A percentile compares a stretch with the other conserved stretches of the same genome.
Evolutionary conservation across 92 coral and sea anemone genomes (phyloP).

Genomic region (Blastomussa wellsi): DNA sequence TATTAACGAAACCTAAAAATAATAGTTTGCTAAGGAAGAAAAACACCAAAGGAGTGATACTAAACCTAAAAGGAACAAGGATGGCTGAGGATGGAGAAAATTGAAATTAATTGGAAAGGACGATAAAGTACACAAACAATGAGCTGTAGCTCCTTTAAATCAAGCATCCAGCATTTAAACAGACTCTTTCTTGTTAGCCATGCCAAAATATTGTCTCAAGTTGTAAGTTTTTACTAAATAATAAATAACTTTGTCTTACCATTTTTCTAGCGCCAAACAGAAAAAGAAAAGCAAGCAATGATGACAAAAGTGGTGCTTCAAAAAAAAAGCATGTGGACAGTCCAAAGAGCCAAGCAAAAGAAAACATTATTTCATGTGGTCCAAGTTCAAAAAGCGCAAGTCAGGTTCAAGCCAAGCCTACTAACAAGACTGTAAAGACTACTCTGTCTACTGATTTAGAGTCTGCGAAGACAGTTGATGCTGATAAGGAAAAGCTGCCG

Average conservation of each 20-base stretch:
- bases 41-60: no score
- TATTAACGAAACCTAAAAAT: no score
- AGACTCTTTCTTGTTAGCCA: no score
- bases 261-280: constrained; percentile 34
- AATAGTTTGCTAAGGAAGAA: no score
- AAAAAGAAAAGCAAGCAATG: constrained; percentile 31
- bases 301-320: constrained; percentile 9
- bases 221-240: background rate
- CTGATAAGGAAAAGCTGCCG: background rate
- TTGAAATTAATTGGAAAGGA: no score
- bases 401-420: constrained; percentile 11
- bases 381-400: constrained; percentile 9
- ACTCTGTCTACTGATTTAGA: background rate
- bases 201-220: background rate
- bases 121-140: no score
- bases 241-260: background rate
- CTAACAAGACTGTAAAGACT: constrained; percentile 8
- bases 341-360: constrained; percentile 27
- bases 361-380: constrained; percentile 5
- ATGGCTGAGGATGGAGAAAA: no score
- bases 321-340: constrained; percentile 36
- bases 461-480: constrained; percentile 1
- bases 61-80: no score
- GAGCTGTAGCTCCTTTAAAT: no score
- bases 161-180: no score